These are phyloP conservation scores for Musca domestica DNA, from an alignment of 1,140 invertebrate species.

Conservation along the genomic window DNA sequence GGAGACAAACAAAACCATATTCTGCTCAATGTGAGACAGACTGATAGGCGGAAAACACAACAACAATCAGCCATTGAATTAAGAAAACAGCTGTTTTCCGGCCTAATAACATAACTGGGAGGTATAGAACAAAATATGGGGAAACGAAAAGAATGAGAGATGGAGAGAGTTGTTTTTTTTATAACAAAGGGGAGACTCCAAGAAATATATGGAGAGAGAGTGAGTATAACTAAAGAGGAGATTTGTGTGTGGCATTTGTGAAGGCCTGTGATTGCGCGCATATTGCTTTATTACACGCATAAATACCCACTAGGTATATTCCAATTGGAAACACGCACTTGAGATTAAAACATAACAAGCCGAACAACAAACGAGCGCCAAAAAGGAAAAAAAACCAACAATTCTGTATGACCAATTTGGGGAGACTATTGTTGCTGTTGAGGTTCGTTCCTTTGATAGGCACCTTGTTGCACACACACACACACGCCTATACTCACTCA, in stretches of 20 bases:
- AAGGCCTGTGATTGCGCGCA: constrained; percentile 19
- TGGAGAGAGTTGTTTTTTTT: too few species aligned
- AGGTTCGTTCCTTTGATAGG: too few species aligned
- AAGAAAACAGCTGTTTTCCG: too few species aligned
- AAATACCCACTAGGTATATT: too few species aligned
- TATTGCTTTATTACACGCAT: not conserved
- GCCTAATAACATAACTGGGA: not conserved
- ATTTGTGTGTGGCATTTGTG: not conserved
- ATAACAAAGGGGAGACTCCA: not conserved
- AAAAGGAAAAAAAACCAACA: not conserved
- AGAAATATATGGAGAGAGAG: too few species aligned
- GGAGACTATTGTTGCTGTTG: not conserved
- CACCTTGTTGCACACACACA: too few species aligned
- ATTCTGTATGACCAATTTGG: not conserved
- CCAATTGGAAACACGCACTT: too few species aligned
- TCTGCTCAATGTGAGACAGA: not conserved
- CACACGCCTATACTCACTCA: too few species aligned
- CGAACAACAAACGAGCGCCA: not conserved
- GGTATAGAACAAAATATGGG: too few species aligned
- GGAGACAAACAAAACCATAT: too few species aligned
- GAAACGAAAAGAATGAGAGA: too few species aligned
- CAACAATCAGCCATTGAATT: not conserved
- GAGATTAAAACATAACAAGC: not conserved
- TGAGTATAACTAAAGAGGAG: not conserved
- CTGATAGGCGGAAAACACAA: constrained; percentile 20